These are phyloP conservation scores for Prochilodus magdalenae DNA, from an alignment of 2,113 vertebrate genomes.

Conservation along the genomic window DNA sequence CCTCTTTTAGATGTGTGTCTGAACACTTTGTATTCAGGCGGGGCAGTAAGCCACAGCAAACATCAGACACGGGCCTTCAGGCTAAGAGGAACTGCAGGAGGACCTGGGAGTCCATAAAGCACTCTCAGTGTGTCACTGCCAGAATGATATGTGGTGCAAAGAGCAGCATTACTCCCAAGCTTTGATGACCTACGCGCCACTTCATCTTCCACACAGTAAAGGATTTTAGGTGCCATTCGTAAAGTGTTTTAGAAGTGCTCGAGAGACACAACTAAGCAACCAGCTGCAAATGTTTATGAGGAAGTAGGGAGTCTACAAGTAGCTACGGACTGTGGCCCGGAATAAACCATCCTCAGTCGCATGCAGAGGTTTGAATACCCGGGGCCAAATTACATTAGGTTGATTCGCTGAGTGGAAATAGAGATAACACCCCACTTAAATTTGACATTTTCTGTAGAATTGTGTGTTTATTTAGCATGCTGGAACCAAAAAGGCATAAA, in stretches of 20 bases:
- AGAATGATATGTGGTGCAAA: background rate
- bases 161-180: background rate
- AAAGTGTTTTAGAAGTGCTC: constrained; percentile 4
- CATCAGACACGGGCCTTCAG: constrained; percentile 24
- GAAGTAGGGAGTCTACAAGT: background rate
- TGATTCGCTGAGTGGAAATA: too few species aligned
- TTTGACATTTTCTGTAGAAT: too few species aligned
- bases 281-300: background rate
- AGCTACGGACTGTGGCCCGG: background rate
- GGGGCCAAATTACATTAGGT: too few species aligned
- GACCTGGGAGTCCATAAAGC: background rate
- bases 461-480: too few species aligned
- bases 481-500: too few species aligned
- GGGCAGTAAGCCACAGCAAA: background rate
- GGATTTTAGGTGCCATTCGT: background rate
- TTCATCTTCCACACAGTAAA: background rate
- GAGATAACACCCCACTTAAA: too few species aligned
- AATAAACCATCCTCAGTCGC: background rate
- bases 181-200: background rate
- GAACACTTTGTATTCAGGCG: constrained; percentile 12
- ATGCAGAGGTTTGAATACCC: too few species aligned
- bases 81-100: constrained; percentile 8
- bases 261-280: background rate
- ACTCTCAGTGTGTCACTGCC: background rate
- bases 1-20: background rate